Evolutionary conservation across 2,113 vertebrate species (phyloP).

Genomic region (Bufo gargarizans): DNA sequence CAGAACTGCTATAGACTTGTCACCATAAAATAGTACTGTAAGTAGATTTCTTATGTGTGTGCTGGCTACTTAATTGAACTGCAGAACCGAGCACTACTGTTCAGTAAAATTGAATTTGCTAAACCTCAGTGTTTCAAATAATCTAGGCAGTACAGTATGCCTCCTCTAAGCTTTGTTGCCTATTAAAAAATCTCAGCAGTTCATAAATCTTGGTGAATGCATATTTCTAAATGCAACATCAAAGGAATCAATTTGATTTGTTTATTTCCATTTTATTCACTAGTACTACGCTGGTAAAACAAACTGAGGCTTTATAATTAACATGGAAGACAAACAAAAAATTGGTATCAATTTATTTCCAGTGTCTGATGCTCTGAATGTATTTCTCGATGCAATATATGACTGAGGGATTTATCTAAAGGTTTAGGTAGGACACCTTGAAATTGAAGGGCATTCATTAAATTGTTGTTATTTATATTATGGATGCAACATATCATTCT

Average conservation of each 20-base stretch:
- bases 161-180: neutral
- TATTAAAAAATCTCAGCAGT: slow-evolving; percentile 27
- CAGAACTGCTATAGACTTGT: too few relatives aligned
- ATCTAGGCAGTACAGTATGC: slow-evolving; percentile 10
- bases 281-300: neutral
- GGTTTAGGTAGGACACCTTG: neutral
- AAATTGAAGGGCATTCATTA: neutral
- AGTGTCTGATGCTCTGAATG: neutral
- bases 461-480: neutral
- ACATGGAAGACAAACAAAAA: neutral
- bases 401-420: neutral
- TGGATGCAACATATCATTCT: too few relatives aligned
- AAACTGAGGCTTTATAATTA: neutral
- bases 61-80: neutral
- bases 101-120: neutral
- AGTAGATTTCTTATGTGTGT: neutral
- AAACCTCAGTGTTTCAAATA: neutral
- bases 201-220: slow-evolving; percentile 10
- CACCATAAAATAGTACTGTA: too few relatives aligned
- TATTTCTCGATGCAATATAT: neutral
- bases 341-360: neutral
- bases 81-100: neutral
- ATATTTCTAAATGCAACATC: slow-evolving; percentile 9
- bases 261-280: neutral
- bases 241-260: slow-evolving; percentile 16